Evolutionary conservation across 1,140 invertebrate genomes (phyloP).

Genomic region (Bombus consobrinus): DNA sequence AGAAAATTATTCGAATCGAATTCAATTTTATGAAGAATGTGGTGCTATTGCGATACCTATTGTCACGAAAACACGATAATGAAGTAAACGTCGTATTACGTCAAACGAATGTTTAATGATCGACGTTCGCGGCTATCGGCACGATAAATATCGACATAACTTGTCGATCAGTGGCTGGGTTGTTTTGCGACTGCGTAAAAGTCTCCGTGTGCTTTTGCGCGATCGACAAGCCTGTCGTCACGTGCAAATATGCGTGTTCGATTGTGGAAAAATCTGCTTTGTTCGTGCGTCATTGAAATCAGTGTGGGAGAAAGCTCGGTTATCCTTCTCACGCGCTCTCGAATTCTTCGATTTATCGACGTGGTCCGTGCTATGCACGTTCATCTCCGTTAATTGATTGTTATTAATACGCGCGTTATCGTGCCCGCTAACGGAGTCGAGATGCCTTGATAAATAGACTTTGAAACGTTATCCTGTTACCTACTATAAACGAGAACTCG

Average conservation of each 20-base stretch:
- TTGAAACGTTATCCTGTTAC: not conserved
- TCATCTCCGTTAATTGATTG: constrained; percentile 21
- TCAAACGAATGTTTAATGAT: constrained; percentile 8
- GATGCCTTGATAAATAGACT: constrained; percentile 9
- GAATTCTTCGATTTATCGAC: constrained; percentile 6
- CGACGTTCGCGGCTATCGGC: constrained; percentile 16
- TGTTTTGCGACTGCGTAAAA: not conserved
- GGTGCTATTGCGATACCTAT: not conserved
- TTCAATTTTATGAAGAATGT: not conserved
- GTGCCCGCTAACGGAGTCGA: not conserved
- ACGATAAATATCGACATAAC: constrained; percentile 37
- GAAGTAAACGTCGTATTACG: not conserved
- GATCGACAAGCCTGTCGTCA: not conserved
- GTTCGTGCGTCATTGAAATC: not conserved
- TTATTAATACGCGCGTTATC: constrained; percentile 35
- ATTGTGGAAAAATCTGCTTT: not conserved
- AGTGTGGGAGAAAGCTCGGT: constrained; percentile 10
- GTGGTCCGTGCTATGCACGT: not conserved
- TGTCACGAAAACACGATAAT: not conserved
- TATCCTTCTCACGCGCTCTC: constrained; percentile 22
- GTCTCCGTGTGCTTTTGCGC: not conserved
- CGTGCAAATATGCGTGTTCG: constrained; percentile 24
- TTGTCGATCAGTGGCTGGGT: constrained; percentile 29
- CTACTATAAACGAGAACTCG: not conserved
- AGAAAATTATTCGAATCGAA: not conserved